These are phyloP conservation scores for Dyspetes luteomarginatus DNA, from an alignment of 2,888 invertebrate genomes.

Conservation along the genomic window DNA sequence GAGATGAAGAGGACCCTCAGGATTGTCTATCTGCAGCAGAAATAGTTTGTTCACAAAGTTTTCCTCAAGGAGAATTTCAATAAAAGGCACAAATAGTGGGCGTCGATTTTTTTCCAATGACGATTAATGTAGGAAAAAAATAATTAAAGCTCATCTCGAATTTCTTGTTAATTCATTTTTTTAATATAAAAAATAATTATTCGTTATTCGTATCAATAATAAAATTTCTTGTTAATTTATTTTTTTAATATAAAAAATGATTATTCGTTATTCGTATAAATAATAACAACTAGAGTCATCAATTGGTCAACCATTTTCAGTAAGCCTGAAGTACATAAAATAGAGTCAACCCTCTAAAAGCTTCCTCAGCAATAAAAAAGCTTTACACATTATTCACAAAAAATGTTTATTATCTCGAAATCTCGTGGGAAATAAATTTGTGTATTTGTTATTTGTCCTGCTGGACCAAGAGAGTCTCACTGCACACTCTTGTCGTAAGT, in stretches of 20 bases:
- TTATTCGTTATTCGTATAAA: no score
- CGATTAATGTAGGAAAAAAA: no score
- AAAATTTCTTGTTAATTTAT: no score
- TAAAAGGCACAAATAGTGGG: background rate
- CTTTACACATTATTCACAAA: background rate
- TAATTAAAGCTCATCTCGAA: no score
- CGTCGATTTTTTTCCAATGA: background rate
- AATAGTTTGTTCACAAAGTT: conserved; percentile 3
- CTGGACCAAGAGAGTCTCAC: conserved; percentile 3
- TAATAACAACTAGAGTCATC: no score
- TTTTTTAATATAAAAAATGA: no score
- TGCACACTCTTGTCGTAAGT: conserved; percentile 14
- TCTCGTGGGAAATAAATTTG: conserved; percentile 33
- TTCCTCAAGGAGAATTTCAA: background rate
- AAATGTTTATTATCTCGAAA: background rate
- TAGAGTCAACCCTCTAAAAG: no score
- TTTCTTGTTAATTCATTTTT: no score
- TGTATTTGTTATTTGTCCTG: conserved; percentile 22
- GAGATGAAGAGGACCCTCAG: conserved; percentile 6
- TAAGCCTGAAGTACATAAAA: no score
- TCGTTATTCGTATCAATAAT: no score
- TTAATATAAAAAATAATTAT: no score
- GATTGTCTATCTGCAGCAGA: conserved; percentile 30
- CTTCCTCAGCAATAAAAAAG: background rate
- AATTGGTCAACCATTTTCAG: no score